These are phyloP conservation scores for Diachrysia chrysitis DNA, from an alignment of 2,888 invertebrate genomes.

Conservation along the genomic window DNA sequence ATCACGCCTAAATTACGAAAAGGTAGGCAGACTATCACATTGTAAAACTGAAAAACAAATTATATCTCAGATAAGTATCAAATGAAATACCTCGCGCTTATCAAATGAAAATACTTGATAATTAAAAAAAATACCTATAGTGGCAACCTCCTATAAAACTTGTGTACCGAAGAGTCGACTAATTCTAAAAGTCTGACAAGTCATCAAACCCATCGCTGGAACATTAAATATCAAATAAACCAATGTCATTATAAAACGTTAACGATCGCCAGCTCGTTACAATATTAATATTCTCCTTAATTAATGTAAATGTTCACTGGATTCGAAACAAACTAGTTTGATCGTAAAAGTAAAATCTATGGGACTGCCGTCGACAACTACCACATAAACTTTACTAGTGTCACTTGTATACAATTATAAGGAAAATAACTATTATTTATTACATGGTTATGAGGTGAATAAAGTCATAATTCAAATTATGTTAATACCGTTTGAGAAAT, in stretches of 20 bases:
- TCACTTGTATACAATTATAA: background rate
- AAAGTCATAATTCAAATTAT: conserved; percentile 1
- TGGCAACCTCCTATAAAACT: conserved; percentile 6
- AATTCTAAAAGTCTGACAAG: conserved; percentile 6
- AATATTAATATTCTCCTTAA: conserved; percentile 43
- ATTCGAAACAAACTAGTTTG: conserved; percentile 43
- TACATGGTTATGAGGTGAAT: background rate
- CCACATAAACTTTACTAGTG: background rate
- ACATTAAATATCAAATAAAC: conserved; percentile 21
- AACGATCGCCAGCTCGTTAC: conserved; percentile 23
- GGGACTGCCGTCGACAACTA: background rate
- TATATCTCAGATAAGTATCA: too few species aligned
- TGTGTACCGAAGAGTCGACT: background rate
- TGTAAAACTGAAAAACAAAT: too few species aligned
- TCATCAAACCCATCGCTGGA: conserved; percentile 16
- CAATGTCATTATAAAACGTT: conserved; percentile 14
- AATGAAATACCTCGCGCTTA: background rate
- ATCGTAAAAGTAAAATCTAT: conserved; percentile 12
- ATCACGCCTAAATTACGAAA: background rate
- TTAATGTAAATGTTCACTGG: conserved; percentile 35
- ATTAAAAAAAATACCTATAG: background rate
- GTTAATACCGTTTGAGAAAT: background rate
- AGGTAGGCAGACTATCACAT: background rate
- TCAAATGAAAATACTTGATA: conserved; percentile 6
- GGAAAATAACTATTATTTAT: background rate